These are phyloP conservation scores for Malurus elegans DNA, from an alignment of 2,113 vertebrate genomes.

Conservation along the genomic window DNA sequence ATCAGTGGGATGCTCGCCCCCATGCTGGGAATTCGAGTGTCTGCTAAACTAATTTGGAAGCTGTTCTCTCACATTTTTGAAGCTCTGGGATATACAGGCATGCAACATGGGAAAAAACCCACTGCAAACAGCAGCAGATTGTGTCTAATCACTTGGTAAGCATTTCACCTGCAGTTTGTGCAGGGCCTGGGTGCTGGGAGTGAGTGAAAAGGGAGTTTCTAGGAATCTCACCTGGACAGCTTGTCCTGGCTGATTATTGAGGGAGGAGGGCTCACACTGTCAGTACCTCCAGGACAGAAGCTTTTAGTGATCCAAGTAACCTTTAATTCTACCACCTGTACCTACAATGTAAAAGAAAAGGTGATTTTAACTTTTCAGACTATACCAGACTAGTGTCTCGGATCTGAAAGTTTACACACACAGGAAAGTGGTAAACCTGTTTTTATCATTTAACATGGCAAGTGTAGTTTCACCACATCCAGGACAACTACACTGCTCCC, in stretches of 20 bases:
- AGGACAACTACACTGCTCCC: neutral
- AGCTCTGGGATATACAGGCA: neutral
- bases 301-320: conserved; percentile 99
- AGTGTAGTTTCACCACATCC: neutral
- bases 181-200: neutral
- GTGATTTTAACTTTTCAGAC: neutral
- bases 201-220: neutral
- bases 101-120: neutral
- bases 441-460: neutral
- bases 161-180: neutral
- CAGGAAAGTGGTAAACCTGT: neutral
- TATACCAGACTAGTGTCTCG: neutral
- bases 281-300: conserved; percentile 93
- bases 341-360: conserved; percentile 67
- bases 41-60: neutral
- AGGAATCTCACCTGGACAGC: conserved; percentile 82
- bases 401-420: neutral
- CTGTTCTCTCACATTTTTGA: neutral
- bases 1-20: neutral
- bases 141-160: neutral
- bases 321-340: conserved; percentile 93
- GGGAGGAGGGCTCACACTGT: conserved; percentile 93
- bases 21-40: neutral
- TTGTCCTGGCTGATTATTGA: conserved; percentile 92
- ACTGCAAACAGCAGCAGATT: neutral